Conservation (phyloP, 1,140 invertebrate species). For the Yoshiicerus persimilis region DNA sequence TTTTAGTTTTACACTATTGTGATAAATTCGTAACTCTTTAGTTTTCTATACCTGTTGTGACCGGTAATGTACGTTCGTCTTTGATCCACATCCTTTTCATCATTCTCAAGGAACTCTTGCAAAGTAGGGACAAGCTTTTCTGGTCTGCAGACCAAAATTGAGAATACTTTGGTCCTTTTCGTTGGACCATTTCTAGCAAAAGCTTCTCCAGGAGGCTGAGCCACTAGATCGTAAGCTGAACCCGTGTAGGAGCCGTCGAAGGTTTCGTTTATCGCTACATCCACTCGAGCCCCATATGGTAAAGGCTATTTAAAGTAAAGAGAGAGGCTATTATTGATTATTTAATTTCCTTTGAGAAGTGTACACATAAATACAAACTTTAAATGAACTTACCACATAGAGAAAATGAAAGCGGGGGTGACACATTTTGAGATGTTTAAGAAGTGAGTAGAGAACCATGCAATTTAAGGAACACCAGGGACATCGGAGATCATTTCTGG, state of each 20-base stretch:
- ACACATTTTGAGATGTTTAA: conserved; percentile 84
- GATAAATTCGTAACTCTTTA: too few relatives aligned
- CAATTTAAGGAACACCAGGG: conserved; percentile 94
- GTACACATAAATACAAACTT: background rate
- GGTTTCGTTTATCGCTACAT: conserved; percentile 91
- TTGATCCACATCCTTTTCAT: conserved; percentile 71
- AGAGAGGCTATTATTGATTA: background rate
- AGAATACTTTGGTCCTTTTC: conserved; percentile 79
- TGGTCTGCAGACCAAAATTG: conserved; percentile 84
- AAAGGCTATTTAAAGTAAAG: conserved; percentile 63
- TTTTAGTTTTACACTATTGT: too few relatives aligned
- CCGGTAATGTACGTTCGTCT: conserved; percentile 83
- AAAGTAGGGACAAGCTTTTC: conserved; percentile 70
- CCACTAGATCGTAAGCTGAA: conserved; percentile 87
- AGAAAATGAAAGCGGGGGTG: conserved; percentile 92
- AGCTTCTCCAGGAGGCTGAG: conserved; percentile 64
- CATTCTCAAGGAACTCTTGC: conserved; percentile 73
- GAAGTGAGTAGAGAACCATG: conserved; percentile 77
- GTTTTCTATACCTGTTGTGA: conserved; percentile 71
- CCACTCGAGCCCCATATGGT: conserved; percentile 81
- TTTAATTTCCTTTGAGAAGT: too few relatives aligned
- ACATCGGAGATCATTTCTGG: conserved; percentile 86
- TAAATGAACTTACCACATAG: conserved; percentile 69
- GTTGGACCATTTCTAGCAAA: conserved; percentile 79
- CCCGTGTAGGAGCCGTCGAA: conserved; percentile 95